phyloP scores from a whole-genome alignment of 2,113 vertebrate genomes.

The Heterotis niloticus region DNA sequence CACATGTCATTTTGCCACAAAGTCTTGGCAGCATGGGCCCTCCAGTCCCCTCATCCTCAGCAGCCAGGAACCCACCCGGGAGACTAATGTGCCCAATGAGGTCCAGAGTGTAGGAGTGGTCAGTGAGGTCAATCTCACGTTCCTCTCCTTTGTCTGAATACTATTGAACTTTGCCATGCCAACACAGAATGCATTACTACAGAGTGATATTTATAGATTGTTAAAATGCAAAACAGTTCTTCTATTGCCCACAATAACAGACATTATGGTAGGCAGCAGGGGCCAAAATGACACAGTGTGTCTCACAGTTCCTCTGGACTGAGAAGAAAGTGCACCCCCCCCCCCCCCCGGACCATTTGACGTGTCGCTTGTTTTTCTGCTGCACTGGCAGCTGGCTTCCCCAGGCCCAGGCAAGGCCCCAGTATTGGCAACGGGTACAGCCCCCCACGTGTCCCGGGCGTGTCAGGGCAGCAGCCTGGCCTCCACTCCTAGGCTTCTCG shows the following conservation, averaged over 20 bases:
- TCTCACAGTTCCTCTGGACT: not conserved
- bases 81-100: too few relatives aligned
- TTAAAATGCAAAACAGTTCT: not conserved
- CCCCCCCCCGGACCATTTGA: not conserved
- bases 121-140: too few relatives aligned
- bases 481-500: constrained; percentile 45
- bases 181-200: not conserved
- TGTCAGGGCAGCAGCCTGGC: constrained; percentile 37
- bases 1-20: too few relatives aligned
- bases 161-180: too few relatives aligned
- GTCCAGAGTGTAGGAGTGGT: too few relatives aligned
- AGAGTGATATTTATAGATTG: not conserved
- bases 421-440: constrained; percentile 4
- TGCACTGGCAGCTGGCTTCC: not conserved
- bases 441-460: constrained; percentile 25
- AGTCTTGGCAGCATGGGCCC: too few relatives aligned
- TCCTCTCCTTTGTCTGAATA: too few relatives aligned
- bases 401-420: not conserved
- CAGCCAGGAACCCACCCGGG: too few relatives aligned
- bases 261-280: not conserved
- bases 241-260: not conserved
- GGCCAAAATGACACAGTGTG: not conserved
- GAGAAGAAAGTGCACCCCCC: not conserved
- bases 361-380: not conserved
- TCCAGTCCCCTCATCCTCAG: too few relatives aligned